phyloP scores from a whole-genome alignment of 2,888 invertebrate species.

The Nasonovia ribisnigri region DNA sequence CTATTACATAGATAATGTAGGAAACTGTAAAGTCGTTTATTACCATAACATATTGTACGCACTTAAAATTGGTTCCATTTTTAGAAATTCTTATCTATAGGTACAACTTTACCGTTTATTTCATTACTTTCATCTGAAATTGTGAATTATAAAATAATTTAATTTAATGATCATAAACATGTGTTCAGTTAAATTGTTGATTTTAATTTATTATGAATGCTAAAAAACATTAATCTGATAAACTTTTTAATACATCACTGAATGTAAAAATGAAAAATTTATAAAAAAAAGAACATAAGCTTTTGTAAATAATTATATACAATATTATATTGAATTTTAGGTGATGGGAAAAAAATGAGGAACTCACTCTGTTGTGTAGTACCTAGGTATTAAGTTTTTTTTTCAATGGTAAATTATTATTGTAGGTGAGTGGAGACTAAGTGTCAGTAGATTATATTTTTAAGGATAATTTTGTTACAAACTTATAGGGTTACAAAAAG shows the following conservation, averaged over 20 bases:
- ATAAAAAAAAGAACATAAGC: neutral
- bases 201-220: neutral
- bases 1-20: conserved; percentile 19
- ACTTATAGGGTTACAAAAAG: neutral
- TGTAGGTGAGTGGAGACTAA: neutral
- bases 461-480: neutral
- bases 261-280: neutral
- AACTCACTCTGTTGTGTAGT: neutral
- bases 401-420: neutral
- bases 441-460: neutral
- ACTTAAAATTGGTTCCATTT: conserved; percentile 33
- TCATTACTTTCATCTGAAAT: neutral
- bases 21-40: conserved; percentile 41
- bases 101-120: neutral
- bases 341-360: neutral
- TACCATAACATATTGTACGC: conserved; percentile 30
- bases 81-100: conserved; percentile 24
- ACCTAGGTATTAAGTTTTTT: neutral
- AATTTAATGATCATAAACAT: neutral
- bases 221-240: neutral
- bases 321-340: neutral
- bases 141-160: conserved; percentile 9
- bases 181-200: neutral
- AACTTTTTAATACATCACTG: neutral
- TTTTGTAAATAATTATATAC: neutral